These are phyloP conservation scores for Turnix velox DNA, from an alignment of 2,113 vertebrate genomes.

Conservation along the genomic window DNA sequence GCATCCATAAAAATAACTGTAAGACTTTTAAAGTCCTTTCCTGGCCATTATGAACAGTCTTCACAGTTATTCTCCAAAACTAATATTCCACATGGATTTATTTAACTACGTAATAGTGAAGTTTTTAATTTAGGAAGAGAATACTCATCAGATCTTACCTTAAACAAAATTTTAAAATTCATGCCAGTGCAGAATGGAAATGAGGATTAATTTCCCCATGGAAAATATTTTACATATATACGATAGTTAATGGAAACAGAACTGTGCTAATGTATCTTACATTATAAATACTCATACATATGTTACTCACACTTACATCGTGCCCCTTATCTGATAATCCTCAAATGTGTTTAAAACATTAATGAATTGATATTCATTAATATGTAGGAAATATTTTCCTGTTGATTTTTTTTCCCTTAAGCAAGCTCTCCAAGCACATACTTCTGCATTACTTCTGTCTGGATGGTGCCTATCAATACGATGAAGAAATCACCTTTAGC, in stretches of 20 bases:
- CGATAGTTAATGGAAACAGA: slow-evolving; percentile 51
- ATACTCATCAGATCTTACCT: background rate
- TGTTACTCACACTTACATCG: slow-evolving; percentile 43
- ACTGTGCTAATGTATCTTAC: slow-evolving; percentile 17
- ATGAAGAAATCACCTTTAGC: background rate
- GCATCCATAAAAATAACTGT: slow-evolving; percentile 10
- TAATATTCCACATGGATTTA: slow-evolving; percentile 8
- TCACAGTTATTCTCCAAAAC: background rate
- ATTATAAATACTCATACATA: slow-evolving; percentile 22
- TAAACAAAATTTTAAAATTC: background rate
- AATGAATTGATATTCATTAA: slow-evolving; percentile 18
- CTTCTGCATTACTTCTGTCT: background rate
- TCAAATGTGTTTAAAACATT: slow-evolving; percentile 51
- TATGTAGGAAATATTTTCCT: background rate
- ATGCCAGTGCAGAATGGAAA: slow-evolving; percentile 16
- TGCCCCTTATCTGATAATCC: slow-evolving; percentile 42
- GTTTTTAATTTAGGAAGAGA: slow-evolving; percentile 15
- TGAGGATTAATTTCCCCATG: background rate
- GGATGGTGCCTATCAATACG: background rate
- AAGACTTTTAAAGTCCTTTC: slow-evolving; percentile 1
- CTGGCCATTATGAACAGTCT: background rate
- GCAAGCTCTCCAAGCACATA: background rate
- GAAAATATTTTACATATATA: slow-evolving; percentile 32
- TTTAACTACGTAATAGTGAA: slow-evolving; percentile 11
- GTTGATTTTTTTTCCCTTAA: background rate